Evolutionary conservation across 2,888 invertebrate genomes (phyloP).

Genomic region (Tiliacea aurago): DNA sequence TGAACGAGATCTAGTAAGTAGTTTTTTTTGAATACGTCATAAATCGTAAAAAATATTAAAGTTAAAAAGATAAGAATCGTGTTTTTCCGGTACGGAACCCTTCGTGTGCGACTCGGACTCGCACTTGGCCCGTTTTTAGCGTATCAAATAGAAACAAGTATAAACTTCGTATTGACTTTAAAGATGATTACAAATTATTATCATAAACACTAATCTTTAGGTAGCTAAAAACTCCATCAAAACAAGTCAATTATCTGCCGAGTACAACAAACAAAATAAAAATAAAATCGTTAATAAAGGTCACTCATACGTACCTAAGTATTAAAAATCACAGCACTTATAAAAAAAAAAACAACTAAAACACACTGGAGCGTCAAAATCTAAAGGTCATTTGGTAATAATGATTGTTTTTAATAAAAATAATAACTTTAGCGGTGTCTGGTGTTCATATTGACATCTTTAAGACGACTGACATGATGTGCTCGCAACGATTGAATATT

Average conservation of each 20-base stretch:
- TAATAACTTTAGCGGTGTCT: conserved; percentile 13
- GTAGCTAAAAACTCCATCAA: conserved; percentile 15
- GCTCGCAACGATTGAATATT: conserved; percentile 9
- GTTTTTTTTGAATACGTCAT: too few species aligned
- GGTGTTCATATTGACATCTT: conserved; percentile 29
- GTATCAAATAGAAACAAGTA: neutral
- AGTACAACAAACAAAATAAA: neutral
- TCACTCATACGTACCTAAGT: conserved; percentile 33
- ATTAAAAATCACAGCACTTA: conserved; percentile 39
- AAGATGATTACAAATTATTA: conserved; percentile 1
- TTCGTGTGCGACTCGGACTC: too few species aligned
- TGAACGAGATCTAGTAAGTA: too few species aligned
- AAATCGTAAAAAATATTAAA: too few species aligned
- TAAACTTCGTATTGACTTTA: neutral
- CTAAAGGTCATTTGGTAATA: conserved; percentile 36
- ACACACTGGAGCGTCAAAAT: neutral
- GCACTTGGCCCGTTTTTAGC: too few species aligned
- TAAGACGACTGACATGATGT: conserved; percentile 40
- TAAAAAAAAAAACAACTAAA: conserved; percentile 18
- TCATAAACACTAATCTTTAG: neutral
- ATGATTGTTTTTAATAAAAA: conserved; percentile 14
- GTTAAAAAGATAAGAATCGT: too few species aligned
- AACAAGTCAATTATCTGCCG: conserved; percentile 15
- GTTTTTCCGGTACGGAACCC: too few species aligned
- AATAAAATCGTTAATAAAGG: neutral